Evolutionary conservation across 2,797 vertebrate genomes (phyloP), one percentile per base, ranked within the genome.

Genomic region (Erithacus rubecula): DNA sequence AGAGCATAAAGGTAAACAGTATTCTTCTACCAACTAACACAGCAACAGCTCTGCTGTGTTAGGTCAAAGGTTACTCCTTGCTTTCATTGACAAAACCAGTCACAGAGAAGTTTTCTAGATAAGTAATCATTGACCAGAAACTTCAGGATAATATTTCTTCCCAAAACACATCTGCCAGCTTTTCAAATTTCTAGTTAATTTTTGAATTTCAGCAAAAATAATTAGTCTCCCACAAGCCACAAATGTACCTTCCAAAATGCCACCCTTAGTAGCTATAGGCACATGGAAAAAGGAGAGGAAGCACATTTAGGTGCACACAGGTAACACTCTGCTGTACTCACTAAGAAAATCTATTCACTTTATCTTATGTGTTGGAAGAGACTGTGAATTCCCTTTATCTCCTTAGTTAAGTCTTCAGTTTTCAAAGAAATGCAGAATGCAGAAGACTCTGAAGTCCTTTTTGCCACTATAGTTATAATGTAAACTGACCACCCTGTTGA

Each of bases 51-150:
- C 39, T 81, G 21, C 21, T 2, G 1, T 21, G 5, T 34, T 52
- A 70, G 70, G 39, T 41, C 60, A 96, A 92, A 94, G 56, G 56
- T 83, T 68, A 71, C 6, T 19, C 36, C 49, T 78, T 52, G 41
- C 13, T 77, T 82, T 72, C 52, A 69, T 3, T 87, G 71, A 82
- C 32, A 84, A 55, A 84, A 72, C 2, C n/a, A 69, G 26, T 7
- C 59, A 55, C 5, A 63, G 36, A 69, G 64, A 71, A 23, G 3
- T 7, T 37, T 60, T 75, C 51, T 41, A 32, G 19, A 37, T 8
- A 7, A 91, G 6, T 43, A 74, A 46, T 74, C 72, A 59, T 10
- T 30, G 37, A 71, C 7, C 23, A 83, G 44, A 43, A 58, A 52
- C 7, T 74, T 59, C 49, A 67, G 18, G 22, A 56, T 36, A 83